These are phyloP conservation scores for Helicoverpa zea DNA, from an alignment of 1,140 invertebrate species.

Conservation along the genomic window DNA sequence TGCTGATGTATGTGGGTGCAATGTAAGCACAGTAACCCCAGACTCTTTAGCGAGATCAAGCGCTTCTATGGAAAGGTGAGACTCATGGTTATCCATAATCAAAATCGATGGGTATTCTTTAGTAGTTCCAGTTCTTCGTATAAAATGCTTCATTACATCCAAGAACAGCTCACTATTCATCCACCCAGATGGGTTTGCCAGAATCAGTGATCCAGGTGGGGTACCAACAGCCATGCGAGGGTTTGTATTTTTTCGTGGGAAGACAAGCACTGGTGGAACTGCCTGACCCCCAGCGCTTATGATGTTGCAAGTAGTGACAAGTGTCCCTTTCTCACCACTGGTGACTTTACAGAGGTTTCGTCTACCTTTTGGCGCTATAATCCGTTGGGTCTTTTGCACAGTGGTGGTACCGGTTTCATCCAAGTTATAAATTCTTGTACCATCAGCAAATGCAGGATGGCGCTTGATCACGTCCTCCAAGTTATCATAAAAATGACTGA, in stretches of 20 bases:
- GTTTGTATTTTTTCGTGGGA: constrained; percentile 73
- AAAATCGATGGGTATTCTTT: constrained; percentile 73
- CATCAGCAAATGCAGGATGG: constrained; percentile 48
- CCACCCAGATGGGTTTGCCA: constrained; percentile 76
- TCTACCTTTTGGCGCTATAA: constrained; percentile 69
- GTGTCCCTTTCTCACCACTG: constrained; percentile 78
- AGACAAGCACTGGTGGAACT: constrained; percentile 66
- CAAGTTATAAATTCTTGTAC: constrained; percentile 74
- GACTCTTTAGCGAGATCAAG: constrained; percentile 63
- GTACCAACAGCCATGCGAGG: constrained; percentile 68
- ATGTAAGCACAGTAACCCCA: constrained; percentile 68
- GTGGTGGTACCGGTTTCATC: constrained; percentile 83
- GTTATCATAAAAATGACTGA: constrained; percentile 2
- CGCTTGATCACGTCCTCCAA: constrained; percentile 5
- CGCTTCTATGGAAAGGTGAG: constrained; percentile 64
- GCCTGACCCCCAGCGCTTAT: constrained; percentile 64
- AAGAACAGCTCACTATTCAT: constrained; percentile 81
- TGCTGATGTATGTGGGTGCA: constrained; percentile 72
- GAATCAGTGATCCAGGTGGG: constrained; percentile 74
- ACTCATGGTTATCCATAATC: constrained; percentile 81
- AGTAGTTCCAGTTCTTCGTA: constrained; percentile 65
- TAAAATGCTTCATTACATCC: constrained; percentile 83
- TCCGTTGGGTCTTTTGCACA: constrained; percentile 74
- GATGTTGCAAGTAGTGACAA: constrained; percentile 77
- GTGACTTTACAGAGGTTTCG: constrained; percentile 71